Evolutionary conservation across 2,113 vertebrate species (phyloP).

Genomic region (Eulemur macaco): DNA sequence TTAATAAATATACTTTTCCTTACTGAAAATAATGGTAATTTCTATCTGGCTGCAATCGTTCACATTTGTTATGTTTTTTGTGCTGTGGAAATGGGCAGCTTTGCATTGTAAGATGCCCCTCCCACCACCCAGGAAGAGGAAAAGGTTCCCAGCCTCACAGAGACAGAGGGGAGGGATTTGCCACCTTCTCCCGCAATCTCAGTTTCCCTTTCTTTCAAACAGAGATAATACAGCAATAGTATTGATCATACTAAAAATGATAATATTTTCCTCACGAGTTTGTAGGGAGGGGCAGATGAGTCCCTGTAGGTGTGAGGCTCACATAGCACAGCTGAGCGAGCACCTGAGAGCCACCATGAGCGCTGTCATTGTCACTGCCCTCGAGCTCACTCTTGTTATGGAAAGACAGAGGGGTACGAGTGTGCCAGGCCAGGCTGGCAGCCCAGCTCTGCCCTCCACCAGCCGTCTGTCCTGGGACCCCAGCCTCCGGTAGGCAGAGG

Average conservation of each 20-base stretch:
- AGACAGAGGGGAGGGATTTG: not conserved
- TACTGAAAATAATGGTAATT: not conserved
- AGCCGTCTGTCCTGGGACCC: too few relatives aligned
- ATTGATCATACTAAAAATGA: too few relatives aligned
- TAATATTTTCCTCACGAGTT: not conserved
- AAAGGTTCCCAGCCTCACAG: not conserved
- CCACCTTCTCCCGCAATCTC: not conserved
- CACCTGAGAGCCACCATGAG: rapidly evolving
- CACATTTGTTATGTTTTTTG: not conserved
- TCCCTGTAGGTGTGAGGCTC: rapidly evolving
- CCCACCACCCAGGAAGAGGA: too few relatives aligned
- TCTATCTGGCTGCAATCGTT: not conserved
- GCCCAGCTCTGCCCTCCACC: not conserved
- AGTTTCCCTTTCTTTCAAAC: not conserved
- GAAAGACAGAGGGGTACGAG: rapidly evolving
- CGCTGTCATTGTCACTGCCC: rapidly evolving
- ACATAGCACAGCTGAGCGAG: not conserved
- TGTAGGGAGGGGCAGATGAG: rapidly evolving
- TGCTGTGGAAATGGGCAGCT: not conserved
- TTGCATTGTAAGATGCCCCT: rapidly evolving
- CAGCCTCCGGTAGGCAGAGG: not conserved
- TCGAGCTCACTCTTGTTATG: rapidly evolving
- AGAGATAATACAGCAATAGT: not conserved
- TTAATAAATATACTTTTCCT: not conserved
- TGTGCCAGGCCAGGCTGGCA: not conserved